Base-by-base conservation (phyloP, 2,797 vertebrate genomes). In the Muraenolepis orangiensis region DNA sequence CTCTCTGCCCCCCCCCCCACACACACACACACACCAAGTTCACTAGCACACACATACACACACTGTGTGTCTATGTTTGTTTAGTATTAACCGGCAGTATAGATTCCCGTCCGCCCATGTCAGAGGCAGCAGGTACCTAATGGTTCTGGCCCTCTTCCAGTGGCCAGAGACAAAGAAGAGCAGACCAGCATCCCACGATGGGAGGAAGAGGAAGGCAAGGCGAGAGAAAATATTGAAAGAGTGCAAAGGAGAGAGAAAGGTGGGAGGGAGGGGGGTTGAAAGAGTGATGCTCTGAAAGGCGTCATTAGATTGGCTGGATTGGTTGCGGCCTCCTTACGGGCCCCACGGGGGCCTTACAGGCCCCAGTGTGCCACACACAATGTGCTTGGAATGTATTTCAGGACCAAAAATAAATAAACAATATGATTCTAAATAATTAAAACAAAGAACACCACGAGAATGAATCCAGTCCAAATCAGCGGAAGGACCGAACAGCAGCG, bases 91-190 rank as follows among this genome's bases (percentile, higher is more conserved):
- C 83, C 85, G 88, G 88, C 82, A 86, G 88, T 82, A 90, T 83
- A 83, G 87, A 93, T 91, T 85, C 83, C 77, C 42, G 40, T 86
- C 82, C 77, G 84, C 81, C 76, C 78, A 6, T n/a, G 20, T 75
- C 84, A 87, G 81, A 78, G 87, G 89, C 87, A 91, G 85, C 83
- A 79, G 87, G 80, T n/a, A n/a, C n/a, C 85, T 92, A 92, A 93
- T 90, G 81, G 89, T 80, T 87, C 87, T 91, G 91, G 91, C 86
- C 81, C 72, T 75, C 70, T 80, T 88, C 91, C 90, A 91, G 74
- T 75, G 78, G 73, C 69, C 76, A 80, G 72, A 81, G 31, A 88
- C 81, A 81, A n/a, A n/a, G 74, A 88, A 80, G 75, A 84, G 61
- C 76, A 80, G 82, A 83, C 86, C n/a, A n/a, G 51, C 20, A 20